A percentile compares a stretch with the other conserved stretches of the same genome.
These are phyloP conservation scores for Nettapus auritus DNA, from an alignment of 2,113 vertebrate genomes.

Conservation along the genomic window DNA sequence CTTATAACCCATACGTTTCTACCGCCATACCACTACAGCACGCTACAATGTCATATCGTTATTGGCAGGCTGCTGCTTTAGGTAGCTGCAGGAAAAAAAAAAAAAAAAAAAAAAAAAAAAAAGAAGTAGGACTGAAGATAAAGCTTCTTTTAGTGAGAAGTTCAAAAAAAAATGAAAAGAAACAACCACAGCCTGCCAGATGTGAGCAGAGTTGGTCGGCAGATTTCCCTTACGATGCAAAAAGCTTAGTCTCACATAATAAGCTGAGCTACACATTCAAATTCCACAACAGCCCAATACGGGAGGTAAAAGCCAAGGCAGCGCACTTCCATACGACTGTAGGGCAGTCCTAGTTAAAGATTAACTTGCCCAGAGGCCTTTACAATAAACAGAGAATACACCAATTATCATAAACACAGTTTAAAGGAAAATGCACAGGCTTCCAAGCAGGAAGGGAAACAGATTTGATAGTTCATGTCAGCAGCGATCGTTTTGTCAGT, in stretches of 20 bases:
- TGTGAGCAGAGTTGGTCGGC: fast-evolving
- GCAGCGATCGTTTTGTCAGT: background rate
- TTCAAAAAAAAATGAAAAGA: background rate
- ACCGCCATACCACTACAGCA: background rate
- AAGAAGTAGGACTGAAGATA: background rate
- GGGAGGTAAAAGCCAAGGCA: background rate
- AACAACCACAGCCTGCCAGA: background rate
- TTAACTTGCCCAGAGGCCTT: background rate
- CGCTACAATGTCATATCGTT: background rate
- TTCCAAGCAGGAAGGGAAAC: background rate
- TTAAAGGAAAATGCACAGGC: background rate
- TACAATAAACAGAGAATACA: background rate
- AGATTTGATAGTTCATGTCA: background rate
- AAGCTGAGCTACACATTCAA: background rate
- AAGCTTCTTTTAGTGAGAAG: background rate
- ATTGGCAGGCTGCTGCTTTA: background rate
- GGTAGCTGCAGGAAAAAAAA: background rate
- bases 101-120: background rate
- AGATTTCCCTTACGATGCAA: background rate
- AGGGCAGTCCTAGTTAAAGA: background rate
- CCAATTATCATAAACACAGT: background rate
- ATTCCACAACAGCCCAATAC: background rate
- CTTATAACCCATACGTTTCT: background rate
- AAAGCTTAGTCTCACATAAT: background rate
- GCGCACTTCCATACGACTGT: background rate